These are phyloP conservation scores for Tetramorium alpestre DNA, from an alignment of 1,140 invertebrate species.

Conservation along the genomic window DNA sequence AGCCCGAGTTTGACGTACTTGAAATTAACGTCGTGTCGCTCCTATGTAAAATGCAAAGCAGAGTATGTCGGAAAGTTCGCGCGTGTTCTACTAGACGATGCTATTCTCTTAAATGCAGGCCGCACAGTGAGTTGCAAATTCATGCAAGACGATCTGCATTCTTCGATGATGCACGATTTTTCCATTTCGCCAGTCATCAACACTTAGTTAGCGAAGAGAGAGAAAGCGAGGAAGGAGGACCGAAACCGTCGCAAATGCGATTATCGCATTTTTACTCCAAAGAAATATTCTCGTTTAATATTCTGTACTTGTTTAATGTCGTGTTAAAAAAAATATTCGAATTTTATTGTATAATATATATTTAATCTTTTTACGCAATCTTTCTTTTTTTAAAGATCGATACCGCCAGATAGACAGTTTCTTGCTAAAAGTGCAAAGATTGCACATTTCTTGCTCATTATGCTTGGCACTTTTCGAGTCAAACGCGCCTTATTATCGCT, in stretches of 20 bases:
- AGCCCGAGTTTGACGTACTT: constrained; percentile 51
- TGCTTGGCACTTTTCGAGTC: constrained; percentile 5
- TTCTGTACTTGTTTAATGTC: background rate
- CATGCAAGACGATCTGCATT: constrained; percentile 31
- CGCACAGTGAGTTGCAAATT: constrained; percentile 40
- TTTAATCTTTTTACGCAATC: background rate
- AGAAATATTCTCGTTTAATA: constrained; percentile 3
- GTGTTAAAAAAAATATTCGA: background rate
- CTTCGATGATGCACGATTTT: constrained; percentile 37
- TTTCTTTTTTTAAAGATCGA: background rate
- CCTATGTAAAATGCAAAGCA: constrained; percentile 55
- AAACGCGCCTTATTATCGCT: constrained; percentile 24
- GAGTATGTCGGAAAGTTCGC: constrained; percentile 54
- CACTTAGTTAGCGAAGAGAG: background rate
- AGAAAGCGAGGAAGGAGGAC: too few species aligned
- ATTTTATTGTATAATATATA: background rate
- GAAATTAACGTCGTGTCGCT: constrained; percentile 55
- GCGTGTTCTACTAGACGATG: constrained; percentile 53
- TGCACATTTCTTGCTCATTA: constrained; percentile 13
- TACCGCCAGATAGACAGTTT: background rate
- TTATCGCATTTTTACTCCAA: background rate
- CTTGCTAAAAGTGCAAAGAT: background rate
- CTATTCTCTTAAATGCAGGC: constrained; percentile 47
- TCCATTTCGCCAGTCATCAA: constrained; percentile 8
- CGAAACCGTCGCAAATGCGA: background rate